Conservation (phyloP, 2,888 invertebrate genomes). For the Pollenia labialis region DNA sequence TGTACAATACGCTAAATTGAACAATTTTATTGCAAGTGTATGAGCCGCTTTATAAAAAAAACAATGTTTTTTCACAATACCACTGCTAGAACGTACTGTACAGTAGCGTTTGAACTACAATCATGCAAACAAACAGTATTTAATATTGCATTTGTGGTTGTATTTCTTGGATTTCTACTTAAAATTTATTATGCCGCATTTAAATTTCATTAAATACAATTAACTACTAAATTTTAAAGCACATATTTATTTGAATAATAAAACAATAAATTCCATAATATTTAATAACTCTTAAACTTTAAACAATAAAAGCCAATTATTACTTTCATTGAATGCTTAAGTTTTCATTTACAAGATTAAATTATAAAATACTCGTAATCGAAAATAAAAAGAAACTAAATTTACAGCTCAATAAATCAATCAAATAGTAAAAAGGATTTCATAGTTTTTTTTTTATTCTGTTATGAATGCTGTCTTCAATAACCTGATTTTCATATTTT, state of each 20-base stretch:
- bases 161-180: too few species aligned
- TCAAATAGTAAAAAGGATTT: slow-evolving; percentile 15
- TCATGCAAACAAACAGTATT: too few species aligned
- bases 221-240: not conserved
- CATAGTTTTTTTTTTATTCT: not conserved
- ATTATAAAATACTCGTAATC: not conserved
- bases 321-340: not conserved
- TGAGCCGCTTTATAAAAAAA: too few species aligned
- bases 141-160: too few species aligned
- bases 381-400: not conserved
- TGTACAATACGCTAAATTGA: too few species aligned
- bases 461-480: not conserved
- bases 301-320: slow-evolving; percentile 1
- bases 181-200: too few species aligned
- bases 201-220: too few species aligned
- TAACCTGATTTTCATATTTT: slow-evolving; percentile 12
- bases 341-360: not conserved
- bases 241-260: not conserved
- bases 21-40: too few species aligned
- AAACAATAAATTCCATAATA: not conserved
- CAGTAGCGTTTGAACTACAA: too few species aligned
- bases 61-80: too few species aligned
- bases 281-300: too few species aligned
- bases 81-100: too few species aligned
- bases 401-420: slow-evolving; percentile 31